phyloP scores from a whole-genome alignment of 1,140 invertebrate genomes.

The Aleiodes sp. region DNA sequence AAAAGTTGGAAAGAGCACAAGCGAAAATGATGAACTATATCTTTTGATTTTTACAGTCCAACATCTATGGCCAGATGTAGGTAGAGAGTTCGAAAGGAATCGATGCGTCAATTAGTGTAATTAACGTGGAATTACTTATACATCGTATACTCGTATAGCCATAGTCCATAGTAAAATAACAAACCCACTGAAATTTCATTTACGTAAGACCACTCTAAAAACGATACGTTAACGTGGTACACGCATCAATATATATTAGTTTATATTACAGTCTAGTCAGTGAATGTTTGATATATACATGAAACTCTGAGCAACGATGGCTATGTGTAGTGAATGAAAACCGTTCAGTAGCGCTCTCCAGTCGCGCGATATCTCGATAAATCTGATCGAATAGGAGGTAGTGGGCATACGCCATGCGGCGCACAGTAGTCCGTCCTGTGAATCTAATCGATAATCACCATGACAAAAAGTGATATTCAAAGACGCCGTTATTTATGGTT shows the following conservation, averaged over 20 bases:
- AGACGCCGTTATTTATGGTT: constrained; percentile 19
- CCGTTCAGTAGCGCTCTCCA: constrained; percentile 30
- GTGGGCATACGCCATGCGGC: neutral
- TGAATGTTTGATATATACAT: too few relatives aligned
- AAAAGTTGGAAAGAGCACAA: neutral
- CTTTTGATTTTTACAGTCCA: neutral
- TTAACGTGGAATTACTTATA: constrained; percentile 37
- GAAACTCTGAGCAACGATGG: too few relatives aligned
- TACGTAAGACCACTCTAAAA: too few relatives aligned
- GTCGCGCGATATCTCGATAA: constrained; percentile 32
- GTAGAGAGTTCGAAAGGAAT: constrained; percentile 21
- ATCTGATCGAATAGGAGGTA: constrained; percentile 4
- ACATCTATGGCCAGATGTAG: neutral
- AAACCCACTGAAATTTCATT: neutral
- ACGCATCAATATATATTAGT: neutral
- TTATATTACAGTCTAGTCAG: too few relatives aligned
- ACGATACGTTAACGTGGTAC: too few relatives aligned
- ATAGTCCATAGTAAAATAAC: neutral
- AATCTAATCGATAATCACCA: constrained; percentile 18
- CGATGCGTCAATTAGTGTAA: constrained; percentile 47
- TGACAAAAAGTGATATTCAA: constrained; percentile 19
- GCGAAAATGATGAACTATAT: neutral
- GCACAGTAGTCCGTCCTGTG: constrained; percentile 18
- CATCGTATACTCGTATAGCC: neutral
- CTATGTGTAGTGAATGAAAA: constrained; percentile 28